These are phyloP conservation scores for Diplolepis rosae DNA, from an alignment of 2,888 invertebrate species.

Conservation along the genomic window DNA sequence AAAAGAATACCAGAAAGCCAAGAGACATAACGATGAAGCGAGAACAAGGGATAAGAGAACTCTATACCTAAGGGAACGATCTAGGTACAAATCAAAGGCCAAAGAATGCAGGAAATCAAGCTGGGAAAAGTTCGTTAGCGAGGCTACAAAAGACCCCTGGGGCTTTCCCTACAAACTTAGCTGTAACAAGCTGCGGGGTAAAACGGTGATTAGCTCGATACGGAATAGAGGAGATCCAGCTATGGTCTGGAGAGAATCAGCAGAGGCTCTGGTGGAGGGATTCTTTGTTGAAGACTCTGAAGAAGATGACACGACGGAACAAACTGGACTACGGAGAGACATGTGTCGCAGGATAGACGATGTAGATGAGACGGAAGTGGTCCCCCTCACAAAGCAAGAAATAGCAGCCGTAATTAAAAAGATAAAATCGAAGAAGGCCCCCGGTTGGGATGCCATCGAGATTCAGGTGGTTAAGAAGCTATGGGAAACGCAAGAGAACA, in stretches of 20 bases:
- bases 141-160: too few relatives aligned
- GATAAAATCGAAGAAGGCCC: neutral
- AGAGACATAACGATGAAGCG: too few relatives aligned
- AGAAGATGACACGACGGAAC: neutral
- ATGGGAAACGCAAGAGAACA: neutral
- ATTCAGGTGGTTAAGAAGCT: neutral
- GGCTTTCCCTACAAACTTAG: too few relatives aligned
- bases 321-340: neutral
- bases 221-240: neutral
- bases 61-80: too few relatives aligned
- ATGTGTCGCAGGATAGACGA: neutral
- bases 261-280: neutral
- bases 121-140: too few relatives aligned
- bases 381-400: neutral
- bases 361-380: neutral
- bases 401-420: neutral
- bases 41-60: too few relatives aligned
- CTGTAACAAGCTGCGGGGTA: too few relatives aligned
- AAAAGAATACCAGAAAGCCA: neutral
- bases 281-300: neutral
- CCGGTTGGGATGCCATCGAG: neutral
- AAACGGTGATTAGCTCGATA: too few relatives aligned
- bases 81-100: too few relatives aligned
- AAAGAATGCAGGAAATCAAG: too few relatives aligned
- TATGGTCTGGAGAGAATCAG: conserved; percentile 13